Conservation (phyloP, 1,140 invertebrate genomes). For the Vanessa atalanta region DNA sequence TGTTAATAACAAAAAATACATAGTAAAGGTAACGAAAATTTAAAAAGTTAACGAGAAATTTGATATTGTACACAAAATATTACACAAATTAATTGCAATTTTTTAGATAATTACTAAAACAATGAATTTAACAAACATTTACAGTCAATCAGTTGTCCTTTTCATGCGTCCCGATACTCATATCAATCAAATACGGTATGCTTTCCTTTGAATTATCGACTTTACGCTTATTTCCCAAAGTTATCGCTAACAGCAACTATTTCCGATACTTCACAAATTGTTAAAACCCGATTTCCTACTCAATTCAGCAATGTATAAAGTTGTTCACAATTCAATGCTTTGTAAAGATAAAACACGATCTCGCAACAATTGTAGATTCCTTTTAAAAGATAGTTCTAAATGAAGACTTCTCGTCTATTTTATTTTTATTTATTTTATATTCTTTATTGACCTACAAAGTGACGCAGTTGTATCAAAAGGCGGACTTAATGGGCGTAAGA, state of each 20-base stretch:
- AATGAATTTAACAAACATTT: too few relatives aligned
- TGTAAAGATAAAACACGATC: slow-evolving; percentile 10
- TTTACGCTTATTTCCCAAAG: not conserved
- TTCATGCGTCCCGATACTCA: not conserved
- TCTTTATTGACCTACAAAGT: too few relatives aligned
- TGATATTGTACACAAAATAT: too few relatives aligned
- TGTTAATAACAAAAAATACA: too few relatives aligned
- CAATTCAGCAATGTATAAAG: slow-evolving; percentile 11
- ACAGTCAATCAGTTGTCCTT: not conserved
- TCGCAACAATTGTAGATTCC: not conserved
- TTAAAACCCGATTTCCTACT: not conserved
- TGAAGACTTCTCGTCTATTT: not conserved
- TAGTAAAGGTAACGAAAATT: too few relatives aligned
- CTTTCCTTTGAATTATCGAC: not conserved
- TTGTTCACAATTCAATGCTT: slow-evolving; percentile 2
- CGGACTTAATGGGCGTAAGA: too few relatives aligned
- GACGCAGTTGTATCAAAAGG: too few relatives aligned
- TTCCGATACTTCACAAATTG: not conserved
- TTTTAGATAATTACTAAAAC: too few relatives aligned
- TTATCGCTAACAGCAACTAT: slow-evolving; percentile 4
- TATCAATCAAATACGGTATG: too few relatives aligned
- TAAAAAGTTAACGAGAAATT: too few relatives aligned
- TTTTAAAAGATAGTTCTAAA: slow-evolving; percentile 9
- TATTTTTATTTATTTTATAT: too few relatives aligned
- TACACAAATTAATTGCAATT: too few relatives aligned